A percentile compares a stretch with the other conserved stretches of the same genome.
phyloP scores from a whole-genome alignment of 2,797 vertebrate genomes.

The Falco cherrug region DNA sequence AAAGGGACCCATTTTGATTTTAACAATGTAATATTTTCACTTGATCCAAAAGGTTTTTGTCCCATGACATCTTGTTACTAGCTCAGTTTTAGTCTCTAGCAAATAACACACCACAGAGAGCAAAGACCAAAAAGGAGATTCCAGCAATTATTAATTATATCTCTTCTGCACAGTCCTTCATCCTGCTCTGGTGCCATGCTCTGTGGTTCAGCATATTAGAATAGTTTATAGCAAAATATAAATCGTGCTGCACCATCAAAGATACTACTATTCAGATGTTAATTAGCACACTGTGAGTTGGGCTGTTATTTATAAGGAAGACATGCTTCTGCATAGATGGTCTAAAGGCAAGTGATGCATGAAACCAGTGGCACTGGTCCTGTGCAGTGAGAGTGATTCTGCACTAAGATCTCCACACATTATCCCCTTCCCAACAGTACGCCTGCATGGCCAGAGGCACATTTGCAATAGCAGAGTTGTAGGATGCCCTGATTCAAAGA shows the following conservation, averaged over 20 bases:
- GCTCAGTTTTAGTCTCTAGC: background rate
- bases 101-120: conserved; percentile 14
- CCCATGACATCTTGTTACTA: conserved; percentile 55
- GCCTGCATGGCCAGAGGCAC: background rate
- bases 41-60: conserved; percentile 47
- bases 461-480: background rate
- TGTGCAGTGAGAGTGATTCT: background rate
- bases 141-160: background rate
- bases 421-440: background rate
- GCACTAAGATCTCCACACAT: background rate
- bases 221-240: background rate
- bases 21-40: conserved; percentile 61
- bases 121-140: background rate
- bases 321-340: background rate
- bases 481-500: background rate
- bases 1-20: conserved; percentile 57
- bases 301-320: background rate
- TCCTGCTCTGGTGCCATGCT: background rate
- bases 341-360: background rate
- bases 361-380: background rate
- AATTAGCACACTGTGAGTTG: background rate
- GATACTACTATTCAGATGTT: background rate
- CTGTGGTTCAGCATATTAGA: background rate
- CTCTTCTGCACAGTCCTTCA: background rate
- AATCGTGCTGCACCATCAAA: background rate